phyloP scores from a whole-genome alignment of 2,797 vertebrate species.

The Pelobates cultripes region DNA sequence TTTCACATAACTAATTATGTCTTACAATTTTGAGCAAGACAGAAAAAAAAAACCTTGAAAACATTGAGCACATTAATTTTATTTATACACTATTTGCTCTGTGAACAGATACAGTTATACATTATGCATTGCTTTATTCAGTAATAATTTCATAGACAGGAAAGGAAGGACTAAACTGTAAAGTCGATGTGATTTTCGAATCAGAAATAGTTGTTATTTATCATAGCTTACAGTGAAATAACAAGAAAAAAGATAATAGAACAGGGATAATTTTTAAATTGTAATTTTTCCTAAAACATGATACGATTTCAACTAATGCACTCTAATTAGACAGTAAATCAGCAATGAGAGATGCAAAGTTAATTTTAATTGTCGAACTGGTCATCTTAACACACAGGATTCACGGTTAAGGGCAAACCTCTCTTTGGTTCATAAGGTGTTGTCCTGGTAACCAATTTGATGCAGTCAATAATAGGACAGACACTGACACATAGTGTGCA shows the following conservation, averaged over 20 bases:
- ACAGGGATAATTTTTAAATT: not conserved
- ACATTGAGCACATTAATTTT: not conserved
- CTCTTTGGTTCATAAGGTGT: slow-evolving; percentile 83
- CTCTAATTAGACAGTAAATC: slow-evolving; percentile 69
- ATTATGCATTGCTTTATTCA: slow-evolving; percentile 64
- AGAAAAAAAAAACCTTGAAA: no score
- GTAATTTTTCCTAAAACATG: slow-evolving; percentile 55
- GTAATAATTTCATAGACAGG: slow-evolving; percentile 62
- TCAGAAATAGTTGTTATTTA: not conserved
- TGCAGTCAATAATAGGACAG: slow-evolving; percentile 94
- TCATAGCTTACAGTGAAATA: not conserved
- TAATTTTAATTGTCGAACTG: slow-evolving; percentile 49
- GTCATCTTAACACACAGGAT: slow-evolving; percentile 69
- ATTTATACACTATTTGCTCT: slow-evolving; percentile 11
- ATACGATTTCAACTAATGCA: slow-evolving; percentile 61
- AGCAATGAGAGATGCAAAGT: slow-evolving; percentile 58
- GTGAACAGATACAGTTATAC: slow-evolving; percentile 30
- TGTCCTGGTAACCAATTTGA: slow-evolving; percentile 88
- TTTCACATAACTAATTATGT: slow-evolving; percentile 69
- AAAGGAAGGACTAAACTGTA: slow-evolving; percentile 3
- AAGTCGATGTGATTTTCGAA: not conserved
- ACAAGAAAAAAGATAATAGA: not conserved
- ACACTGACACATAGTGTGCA: slow-evolving; percentile 91
- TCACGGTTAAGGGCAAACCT: slow-evolving; percentile 82
- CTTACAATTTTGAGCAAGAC: slow-evolving; percentile 57